Conservation (phyloP, 1,140 invertebrate genomes). For the Bombus sibiricus region DNA sequence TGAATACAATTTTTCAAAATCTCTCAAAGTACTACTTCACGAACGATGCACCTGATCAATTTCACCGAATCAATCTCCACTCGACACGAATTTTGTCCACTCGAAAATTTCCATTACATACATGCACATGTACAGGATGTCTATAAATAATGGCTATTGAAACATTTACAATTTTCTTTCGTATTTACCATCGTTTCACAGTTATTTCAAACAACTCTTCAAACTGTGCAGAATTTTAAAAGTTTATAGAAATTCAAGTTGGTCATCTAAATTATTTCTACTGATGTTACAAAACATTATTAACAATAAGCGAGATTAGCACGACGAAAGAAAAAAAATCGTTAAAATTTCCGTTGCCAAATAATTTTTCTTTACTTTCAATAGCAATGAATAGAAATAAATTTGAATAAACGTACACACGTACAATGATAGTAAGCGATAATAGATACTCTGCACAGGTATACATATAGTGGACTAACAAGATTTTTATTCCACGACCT, state of each 20-base stretch:
- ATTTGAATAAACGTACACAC: background rate
- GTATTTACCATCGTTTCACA: background rate
- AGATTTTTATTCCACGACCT: background rate
- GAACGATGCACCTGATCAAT: background rate
- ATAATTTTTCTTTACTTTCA: background rate
- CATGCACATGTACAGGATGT: background rate
- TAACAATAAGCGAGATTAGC: no score
- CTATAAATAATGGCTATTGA: background rate
- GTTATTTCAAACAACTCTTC: background rate
- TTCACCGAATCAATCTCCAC: no score
- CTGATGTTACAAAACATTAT: no score
- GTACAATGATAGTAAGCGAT: background rate
- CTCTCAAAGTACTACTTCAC: no score
- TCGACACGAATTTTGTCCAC: background rate
- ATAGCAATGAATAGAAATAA: background rate
- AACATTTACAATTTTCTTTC: background rate
- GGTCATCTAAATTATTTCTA: no score
- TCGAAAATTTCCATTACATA: background rate
- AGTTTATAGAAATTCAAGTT: background rate
- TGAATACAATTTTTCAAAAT: background rate
- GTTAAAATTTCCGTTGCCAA: no score
- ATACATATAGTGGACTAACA: background rate
- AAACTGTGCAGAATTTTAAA: background rate
- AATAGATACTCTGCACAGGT: background rate
- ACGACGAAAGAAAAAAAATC: no score